These are phyloP conservation scores for Drosophila trapezifrons DNA, from an alignment of 1,140 invertebrate genomes.

Conservation along the genomic window DNA sequence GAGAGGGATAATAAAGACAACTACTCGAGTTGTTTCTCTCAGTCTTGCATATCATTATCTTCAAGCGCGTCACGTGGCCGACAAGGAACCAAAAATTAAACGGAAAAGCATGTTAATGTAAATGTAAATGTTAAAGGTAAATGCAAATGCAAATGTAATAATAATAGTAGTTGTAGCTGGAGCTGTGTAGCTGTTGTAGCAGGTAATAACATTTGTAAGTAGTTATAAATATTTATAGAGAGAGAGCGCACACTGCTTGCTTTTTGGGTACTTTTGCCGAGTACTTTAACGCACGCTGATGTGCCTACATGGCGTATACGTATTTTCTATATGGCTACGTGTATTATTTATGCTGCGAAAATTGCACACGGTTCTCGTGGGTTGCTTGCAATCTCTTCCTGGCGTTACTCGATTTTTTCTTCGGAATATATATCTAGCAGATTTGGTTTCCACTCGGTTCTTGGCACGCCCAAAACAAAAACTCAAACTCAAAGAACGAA, in stretches of 20 bases:
- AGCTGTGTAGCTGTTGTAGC: slow-evolving; percentile 34
- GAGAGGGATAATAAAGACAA: slow-evolving; percentile 31
- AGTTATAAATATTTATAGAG: slow-evolving; percentile 66
- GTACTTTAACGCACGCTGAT: slow-evolving; percentile 59
- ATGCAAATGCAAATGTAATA: slow-evolving; percentile 58
- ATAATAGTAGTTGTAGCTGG: slow-evolving; percentile 47
- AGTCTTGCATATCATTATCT: slow-evolving; percentile 63
- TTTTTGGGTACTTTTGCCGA: slow-evolving; percentile 64
- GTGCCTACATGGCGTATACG: slow-evolving; percentile 50
- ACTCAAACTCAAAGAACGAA: slow-evolving; percentile 32
- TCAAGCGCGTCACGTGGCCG: slow-evolving; percentile 56
- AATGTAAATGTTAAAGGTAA: slow-evolving; percentile 48
- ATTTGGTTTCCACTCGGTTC: slow-evolving; percentile 90
- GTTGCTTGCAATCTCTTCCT: slow-evolving; percentile 63
- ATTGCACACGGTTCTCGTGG: slow-evolving; percentile 72
- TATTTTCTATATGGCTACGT: slow-evolving; percentile 39
- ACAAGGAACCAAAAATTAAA: slow-evolving; percentile 52
- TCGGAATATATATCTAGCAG: slow-evolving; percentile 80
- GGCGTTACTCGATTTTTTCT: slow-evolving; percentile 7
- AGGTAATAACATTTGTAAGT: slow-evolving; percentile 63
- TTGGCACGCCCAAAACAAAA: slow-evolving; percentile 67
- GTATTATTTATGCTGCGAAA: slow-evolving; percentile 60
- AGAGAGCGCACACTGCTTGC: slow-evolving; percentile 46
- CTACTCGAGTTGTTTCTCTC: slow-evolving; percentile 62
- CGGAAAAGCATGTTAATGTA: slow-evolving; percentile 46